Base-by-base conservation (phyloP, 2,113 vertebrate genomes). In the Microtus richardsoni region DNA sequence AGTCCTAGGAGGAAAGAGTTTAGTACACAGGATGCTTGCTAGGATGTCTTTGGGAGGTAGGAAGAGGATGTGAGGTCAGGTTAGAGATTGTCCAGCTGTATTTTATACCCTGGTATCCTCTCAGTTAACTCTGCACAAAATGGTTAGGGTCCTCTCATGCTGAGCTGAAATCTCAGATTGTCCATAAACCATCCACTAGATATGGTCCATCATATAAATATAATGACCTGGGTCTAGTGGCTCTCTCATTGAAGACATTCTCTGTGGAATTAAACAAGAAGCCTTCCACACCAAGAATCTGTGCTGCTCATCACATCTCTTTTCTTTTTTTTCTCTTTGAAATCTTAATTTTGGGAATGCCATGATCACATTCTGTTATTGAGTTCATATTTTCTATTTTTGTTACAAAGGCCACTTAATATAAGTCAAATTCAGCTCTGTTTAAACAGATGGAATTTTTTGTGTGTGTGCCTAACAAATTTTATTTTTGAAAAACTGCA, bases 401-500 rank as follows among this genome's bases (percentile, higher is more conserved):
- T 87, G 26, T 66, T 95, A 83, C 68, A 85, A 91, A 95, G 0
- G 1, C 77, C 44, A 68, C 30, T 91, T 88, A 97, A 10, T 70
- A 54, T 36, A 91, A 68, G 28, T 90, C 91, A 90, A 91, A 96
- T 91, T 87, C 84, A 95, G 66, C 64, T 91, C 77, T 95, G 30
- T 36, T 30, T 80, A 84, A 93, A 54, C 52, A 54, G 94, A 85
- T 39, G 52, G 24, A 39, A 71, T 44, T 93, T 95, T 94, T 5
- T 54, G 62, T 64, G 24, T 74, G 77, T 88, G 16, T 91, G 54
- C 58, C 47, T 79, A 68, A 86, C 41, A 71, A 93, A 82, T 49
- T 39, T 87, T 64, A 84, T 85, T 96, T 94, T 91, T 91, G 60
- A 97, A 96, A 97, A 80, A 58, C 86, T 89, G 62, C 89, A 84